Conservation (phyloP, 2,113 vertebrate genomes). For the Dipodomys merriami region DNA sequence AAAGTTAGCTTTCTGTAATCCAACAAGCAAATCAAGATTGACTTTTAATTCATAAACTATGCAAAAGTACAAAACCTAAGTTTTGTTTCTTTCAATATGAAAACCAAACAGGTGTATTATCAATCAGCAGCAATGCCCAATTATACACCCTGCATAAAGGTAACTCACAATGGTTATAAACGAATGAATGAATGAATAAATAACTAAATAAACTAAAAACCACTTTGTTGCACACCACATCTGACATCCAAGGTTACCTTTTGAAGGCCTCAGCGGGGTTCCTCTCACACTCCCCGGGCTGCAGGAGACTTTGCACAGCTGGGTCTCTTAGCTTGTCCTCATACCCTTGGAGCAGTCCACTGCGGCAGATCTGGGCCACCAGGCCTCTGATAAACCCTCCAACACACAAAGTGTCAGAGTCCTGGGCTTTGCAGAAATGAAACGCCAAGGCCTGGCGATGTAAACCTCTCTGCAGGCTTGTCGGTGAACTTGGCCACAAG, state of each 20-base stretch:
- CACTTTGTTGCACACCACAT: background rate
- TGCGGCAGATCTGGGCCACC: constrained; percentile 92
- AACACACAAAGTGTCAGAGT: constrained; percentile 94
- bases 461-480: constrained; percentile 90
- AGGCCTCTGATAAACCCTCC: constrained; percentile 93
- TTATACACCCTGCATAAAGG: background rate
- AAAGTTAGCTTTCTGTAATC: background rate
- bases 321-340: constrained; percentile 95
- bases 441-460: constrained; percentile 94
- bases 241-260: constrained; percentile 87
- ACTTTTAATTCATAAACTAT: background rate
- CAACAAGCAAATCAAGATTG: constrained; percentile 7
- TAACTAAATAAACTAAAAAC: no score
- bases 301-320: constrained; percentile 91
- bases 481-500: constrained; percentile 93
- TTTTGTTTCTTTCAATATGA: constrained; percentile 17
- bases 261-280: constrained; percentile 98
- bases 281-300: constrained; percentile 96
- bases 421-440: constrained; percentile 97
- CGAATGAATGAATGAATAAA: no score
- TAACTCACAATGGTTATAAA: background rate
- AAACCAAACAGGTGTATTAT: constrained; percentile 39
- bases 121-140: background rate
- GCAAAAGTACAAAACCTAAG: background rate
- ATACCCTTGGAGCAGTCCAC: constrained; percentile 92